Conservation (phyloP, 2,888 invertebrate species). For the Lysandra coridon region DNA sequence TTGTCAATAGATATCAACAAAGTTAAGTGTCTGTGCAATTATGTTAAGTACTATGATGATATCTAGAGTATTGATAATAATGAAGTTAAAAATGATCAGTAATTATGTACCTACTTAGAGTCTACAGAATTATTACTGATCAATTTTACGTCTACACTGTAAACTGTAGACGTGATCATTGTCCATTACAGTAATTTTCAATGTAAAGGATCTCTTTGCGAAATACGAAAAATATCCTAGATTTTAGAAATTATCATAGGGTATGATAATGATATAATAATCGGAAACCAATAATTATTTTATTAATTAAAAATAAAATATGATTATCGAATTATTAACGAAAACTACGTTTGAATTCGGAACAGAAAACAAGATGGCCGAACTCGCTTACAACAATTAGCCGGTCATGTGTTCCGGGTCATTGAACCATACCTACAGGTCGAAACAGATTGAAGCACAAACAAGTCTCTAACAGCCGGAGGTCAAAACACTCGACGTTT, state of each 20-base stretch:
- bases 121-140: no score
- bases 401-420: slow-evolving; percentile 32
- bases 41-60: no score
- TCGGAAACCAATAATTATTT: not conserved
- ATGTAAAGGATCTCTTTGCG: not conserved
- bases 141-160: no score
- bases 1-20: slow-evolving; percentile 3
- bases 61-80: no score
- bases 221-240: not conserved
- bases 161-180: no score
- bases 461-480: slow-evolving; percentile 22
- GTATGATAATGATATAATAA: not conserved
- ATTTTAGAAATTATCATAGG: no score
- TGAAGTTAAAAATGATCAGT: no score
- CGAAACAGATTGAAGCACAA: slow-evolving; percentile 25
- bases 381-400: slow-evolving; percentile 24
- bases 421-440: slow-evolving; percentile 29
- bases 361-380: slow-evolving; percentile 14
- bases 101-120: no score
- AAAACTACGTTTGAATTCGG: not conserved
- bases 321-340: not conserved
- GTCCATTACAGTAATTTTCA: no score
- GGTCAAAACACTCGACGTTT: slow-evolving; percentile 24
- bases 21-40: no score
- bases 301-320: not conserved